Conservation (phyloP, 2,113 vertebrate genomes). For the Suricata suricatta region DNA sequence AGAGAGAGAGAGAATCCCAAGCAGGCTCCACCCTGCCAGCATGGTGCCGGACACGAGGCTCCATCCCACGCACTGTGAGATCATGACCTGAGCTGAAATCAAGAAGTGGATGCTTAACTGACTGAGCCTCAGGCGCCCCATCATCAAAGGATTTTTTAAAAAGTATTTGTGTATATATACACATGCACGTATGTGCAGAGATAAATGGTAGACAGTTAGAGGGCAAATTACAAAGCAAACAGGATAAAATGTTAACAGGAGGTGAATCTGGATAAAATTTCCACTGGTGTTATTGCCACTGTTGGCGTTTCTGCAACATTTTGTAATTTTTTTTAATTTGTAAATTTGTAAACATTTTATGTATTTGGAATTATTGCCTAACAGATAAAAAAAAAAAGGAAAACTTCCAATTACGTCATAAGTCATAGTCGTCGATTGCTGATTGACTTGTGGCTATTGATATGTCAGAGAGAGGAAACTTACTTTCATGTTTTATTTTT, state of each 20-base stretch:
- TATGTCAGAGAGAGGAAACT: not conserved
- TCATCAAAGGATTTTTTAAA: too few species aligned
- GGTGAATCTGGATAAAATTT: not conserved
- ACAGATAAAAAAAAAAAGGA: not conserved
- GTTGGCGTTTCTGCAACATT: not conserved
- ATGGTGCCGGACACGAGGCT: too few species aligned
- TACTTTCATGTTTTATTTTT: not conserved
- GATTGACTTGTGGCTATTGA: not conserved
- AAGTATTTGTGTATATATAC: not conserved
- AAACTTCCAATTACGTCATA: not conserved
- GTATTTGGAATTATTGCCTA: conserved; percentile 3
- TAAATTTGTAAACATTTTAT: not conserved
- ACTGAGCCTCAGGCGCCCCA: too few species aligned
- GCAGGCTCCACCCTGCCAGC: too few species aligned
- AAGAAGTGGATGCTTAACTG: too few species aligned
- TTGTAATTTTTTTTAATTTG: not conserved
- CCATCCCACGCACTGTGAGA: too few species aligned
- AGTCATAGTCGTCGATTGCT: not conserved
- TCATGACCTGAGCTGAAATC: too few species aligned
- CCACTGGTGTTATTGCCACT: not conserved
- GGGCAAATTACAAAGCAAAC: not conserved
- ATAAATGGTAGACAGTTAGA: not conserved
- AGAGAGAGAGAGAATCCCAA: too few species aligned
- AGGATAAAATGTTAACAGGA: not conserved
- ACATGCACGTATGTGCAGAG: not conserved